Evolutionary conservation across 2,888 invertebrate species (phyloP), one percentile per base, ranked within the genome.

Genomic region (Limnephilus rhombicus): DNA sequence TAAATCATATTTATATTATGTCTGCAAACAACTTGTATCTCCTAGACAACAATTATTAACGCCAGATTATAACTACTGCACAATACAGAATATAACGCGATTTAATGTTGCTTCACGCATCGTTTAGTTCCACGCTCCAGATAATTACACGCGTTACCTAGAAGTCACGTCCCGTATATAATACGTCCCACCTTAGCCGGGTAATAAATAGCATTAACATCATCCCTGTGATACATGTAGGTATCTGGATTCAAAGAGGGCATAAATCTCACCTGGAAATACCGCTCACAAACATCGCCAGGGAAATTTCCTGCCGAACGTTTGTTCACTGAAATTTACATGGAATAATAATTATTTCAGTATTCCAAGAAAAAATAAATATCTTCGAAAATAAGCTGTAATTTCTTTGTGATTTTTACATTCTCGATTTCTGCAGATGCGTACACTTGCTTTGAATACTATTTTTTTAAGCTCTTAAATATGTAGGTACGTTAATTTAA

Each of bases 241-340:
- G 45, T 45, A 34, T 9, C 68, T 34, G 68, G 80, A 89, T 80
- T 89, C 88, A 89, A 89, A 89, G 24, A 37, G 24, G 15, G n/a
- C 37, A 89, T 80, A 89, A 89, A 89, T 89, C n/a, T 80, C 41
- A 34, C 34, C 85, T 34, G 18, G 34, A 68, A 68, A 68, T 68
- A 68, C 24, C 24, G 68, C 24, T 9, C 2, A 68, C 68, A n/a
- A 68, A 68, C 68, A 68, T 68, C n/a, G 68, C 68, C 0, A 1
- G 24, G 68, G 68, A 68, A n/a, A 68, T 68, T 68, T 68, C 68
- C 24, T 68, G 1, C 68, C 1, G 1, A 68, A 2, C 24, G 68
- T 68, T 68, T 68, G n/a, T 68, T 68, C 24, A 68, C 24, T 24
- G 68, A n/a, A 68, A 68, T 68, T 68, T 53, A 53, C 53, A 18